phyloP scores from a whole-genome alignment of 2,888 invertebrate species.

The Eumacrocentrus americanus region DNA sequence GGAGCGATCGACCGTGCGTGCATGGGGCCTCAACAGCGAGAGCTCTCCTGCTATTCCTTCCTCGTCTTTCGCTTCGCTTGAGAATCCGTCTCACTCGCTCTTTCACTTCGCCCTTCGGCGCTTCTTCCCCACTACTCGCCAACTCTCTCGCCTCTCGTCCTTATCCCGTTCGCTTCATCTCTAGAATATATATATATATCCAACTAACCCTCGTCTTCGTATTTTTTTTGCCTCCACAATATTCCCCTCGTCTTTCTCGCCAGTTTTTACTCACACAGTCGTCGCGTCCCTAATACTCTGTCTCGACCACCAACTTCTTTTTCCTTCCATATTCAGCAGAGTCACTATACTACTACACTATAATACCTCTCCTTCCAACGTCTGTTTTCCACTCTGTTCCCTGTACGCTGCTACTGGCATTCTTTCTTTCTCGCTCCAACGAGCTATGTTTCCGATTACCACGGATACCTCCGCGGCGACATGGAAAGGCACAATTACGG shows the following conservation, averaged over 20 bases:
- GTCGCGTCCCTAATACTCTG: slow-evolving; percentile 1
- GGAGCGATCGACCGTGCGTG: slow-evolving; percentile 56
- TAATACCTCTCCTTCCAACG: slow-evolving; percentile 10
- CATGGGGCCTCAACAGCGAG: slow-evolving; percentile 35
- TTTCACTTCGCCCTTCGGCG: slow-evolving; percentile 26
- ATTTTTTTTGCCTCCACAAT: slow-evolving; percentile 7
- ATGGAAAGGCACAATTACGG: slow-evolving; percentile 39
- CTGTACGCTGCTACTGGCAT: too few species aligned
- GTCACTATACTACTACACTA: slow-evolving; percentile 2
- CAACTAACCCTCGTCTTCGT: slow-evolving; percentile 6
- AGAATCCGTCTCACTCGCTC: slow-evolving; percentile 16
- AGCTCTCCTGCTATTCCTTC: slow-evolving; percentile 16
- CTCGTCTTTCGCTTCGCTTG: slow-evolving; percentile 25
- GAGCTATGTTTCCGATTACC: slow-evolving; percentile 18
- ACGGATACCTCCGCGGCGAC: slow-evolving; percentile 19
- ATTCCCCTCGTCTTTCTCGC: not conserved
- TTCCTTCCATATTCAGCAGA: slow-evolving; percentile 11
- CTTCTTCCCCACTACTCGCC: slow-evolving; percentile 14
- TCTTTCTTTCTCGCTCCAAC: slow-evolving; percentile 19
- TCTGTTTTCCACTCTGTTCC: slow-evolving; percentile 20
- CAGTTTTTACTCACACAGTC: slow-evolving; percentile 4
- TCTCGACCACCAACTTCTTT: slow-evolving; percentile 9
- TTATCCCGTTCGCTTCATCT: not conserved
- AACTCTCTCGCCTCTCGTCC: slow-evolving; percentile 10
- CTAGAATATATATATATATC: not conserved